A percentile compares a stretch with the other conserved stretches of the same genome.
These are phyloP conservation scores for Campopleginae sp. DNA, from an alignment of 2,888 invertebrate genomes.

Conservation along the genomic window DNA sequence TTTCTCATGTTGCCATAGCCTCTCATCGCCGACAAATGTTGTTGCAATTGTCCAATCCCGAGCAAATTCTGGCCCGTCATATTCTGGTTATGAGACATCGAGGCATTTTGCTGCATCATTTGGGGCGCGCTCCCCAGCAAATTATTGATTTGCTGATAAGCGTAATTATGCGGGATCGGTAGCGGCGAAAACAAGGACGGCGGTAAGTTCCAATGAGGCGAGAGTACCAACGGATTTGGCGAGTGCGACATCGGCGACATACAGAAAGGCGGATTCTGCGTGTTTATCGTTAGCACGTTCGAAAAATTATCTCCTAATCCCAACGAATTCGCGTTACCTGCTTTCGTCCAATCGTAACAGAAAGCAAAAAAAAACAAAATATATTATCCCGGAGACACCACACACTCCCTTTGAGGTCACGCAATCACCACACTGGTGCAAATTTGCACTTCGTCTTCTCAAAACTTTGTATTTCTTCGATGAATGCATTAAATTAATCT, in stretches of 20 bases:
- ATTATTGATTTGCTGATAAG: slow-evolving; percentile 79
- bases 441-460: no score
- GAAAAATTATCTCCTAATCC: slow-evolving; percentile 75
- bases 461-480: no score
- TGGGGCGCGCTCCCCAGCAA: slow-evolving; percentile 78
- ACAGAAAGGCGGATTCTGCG: slow-evolving; percentile 79
- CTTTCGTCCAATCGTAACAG: not conserved
- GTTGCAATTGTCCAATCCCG: slow-evolving; percentile 68
- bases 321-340: slow-evolving; percentile 72
- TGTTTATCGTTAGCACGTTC: slow-evolving; percentile 78
- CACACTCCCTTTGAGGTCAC: no score
- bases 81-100: slow-evolving; percentile 74
- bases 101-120: slow-evolving; percentile 75
- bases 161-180: slow-evolving; percentile 74
- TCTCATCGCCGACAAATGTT: slow-evolving; percentile 77
- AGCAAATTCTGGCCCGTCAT: slow-evolving; percentile 70
- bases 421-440: no score
- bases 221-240: slow-evolving; percentile 78
- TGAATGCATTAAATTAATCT: no score
- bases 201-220: slow-evolving; percentile 78
- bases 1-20: slow-evolving; percentile 86
- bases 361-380: slow-evolving; percentile 6
- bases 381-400: no score
- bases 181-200: slow-evolving; percentile 79
- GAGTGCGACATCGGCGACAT: slow-evolving; percentile 79